A percentile compares a stretch with the other conserved stretches of the same genome.
Conservation (phyloP, 37 sponge, comb jelly and placozoan genomes). For the Aphrocallistes beatrix region DNA sequence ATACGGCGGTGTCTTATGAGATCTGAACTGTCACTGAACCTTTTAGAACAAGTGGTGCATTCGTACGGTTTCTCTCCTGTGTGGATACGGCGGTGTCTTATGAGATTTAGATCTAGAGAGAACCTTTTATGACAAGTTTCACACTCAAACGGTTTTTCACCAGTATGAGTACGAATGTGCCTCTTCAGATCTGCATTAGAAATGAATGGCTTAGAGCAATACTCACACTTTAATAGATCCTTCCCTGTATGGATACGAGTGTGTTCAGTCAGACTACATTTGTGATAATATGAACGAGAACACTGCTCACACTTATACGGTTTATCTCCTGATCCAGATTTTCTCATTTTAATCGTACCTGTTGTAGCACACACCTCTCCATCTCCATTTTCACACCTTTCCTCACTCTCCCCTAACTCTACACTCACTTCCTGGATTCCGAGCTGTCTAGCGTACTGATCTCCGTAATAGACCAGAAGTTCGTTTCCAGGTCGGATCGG, state of each 20-base stretch:
- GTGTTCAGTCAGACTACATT: background rate
- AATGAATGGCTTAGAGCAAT: background rate
- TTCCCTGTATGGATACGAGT: background rate
- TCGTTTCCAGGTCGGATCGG: background rate
- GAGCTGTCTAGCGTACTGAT: background rate
- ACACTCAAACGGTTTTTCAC: background rate
- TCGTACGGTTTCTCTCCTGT: background rate
- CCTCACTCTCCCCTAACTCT: too few species aligned
- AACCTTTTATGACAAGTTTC: background rate
- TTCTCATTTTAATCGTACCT: background rate
- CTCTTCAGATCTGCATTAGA: background rate
- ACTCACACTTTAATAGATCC: background rate
- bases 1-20: background rate
- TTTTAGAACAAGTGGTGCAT: background rate
- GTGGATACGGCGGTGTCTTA: background rate
- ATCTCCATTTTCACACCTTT: too few species aligned
- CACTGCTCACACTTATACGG: background rate
- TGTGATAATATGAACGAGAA: background rate
- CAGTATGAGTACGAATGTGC: too few species aligned
- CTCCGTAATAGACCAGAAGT: background rate
- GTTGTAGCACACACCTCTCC: too few species aligned
- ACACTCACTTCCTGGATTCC: too few species aligned
- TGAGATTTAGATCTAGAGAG: background rate
- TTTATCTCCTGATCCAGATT: background rate
- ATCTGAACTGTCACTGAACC: background rate